Conservation (phyloP, 2,888 invertebrate species). For the Ectropis crepuscularia region DNA sequence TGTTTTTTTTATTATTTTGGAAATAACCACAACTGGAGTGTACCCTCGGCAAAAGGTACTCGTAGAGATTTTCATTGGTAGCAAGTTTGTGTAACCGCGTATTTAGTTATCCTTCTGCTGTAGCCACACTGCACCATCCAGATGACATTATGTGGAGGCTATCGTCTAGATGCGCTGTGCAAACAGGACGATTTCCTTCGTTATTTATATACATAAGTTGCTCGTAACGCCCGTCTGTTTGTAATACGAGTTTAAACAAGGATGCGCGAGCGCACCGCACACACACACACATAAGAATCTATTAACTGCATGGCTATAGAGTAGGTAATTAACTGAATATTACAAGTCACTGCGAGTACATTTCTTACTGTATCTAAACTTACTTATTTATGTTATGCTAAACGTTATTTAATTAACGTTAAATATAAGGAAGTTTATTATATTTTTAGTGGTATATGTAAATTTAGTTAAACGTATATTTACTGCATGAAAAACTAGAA, state of each 20-base stretch:
- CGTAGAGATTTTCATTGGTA: too few relatives aligned
- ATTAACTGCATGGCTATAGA: constrained; percentile 1
- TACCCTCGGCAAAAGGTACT: too few relatives aligned
- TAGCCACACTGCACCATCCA: background rate
- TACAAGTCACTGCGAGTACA: background rate
- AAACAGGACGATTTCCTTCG: constrained; percentile 11
- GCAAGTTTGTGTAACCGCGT: background rate
- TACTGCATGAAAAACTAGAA: too few relatives aligned
- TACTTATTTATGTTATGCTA: too few relatives aligned
- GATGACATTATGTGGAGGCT: constrained; percentile 10
- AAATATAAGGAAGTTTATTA: too few relatives aligned
- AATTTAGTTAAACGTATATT: too few relatives aligned
- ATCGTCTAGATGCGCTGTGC: constrained; percentile 11
- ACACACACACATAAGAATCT: background rate
- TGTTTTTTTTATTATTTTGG: too few relatives aligned
- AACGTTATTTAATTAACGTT: too few relatives aligned
- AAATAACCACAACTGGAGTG: too few relatives aligned
- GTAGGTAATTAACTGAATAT: constrained; percentile 7
- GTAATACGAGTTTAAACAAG: constrained; percentile 27
- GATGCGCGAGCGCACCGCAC: constrained; percentile 17
- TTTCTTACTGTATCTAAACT: too few relatives aligned
- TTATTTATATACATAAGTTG: constrained; percentile 9
- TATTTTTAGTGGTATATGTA: too few relatives aligned
- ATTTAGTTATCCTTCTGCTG: background rate
- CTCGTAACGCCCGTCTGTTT: constrained; percentile 4